These are phyloP conservation scores for Ceuthmochares aereus DNA, from an alignment of 2,113 vertebrate genomes.

Conservation along the genomic window DNA sequence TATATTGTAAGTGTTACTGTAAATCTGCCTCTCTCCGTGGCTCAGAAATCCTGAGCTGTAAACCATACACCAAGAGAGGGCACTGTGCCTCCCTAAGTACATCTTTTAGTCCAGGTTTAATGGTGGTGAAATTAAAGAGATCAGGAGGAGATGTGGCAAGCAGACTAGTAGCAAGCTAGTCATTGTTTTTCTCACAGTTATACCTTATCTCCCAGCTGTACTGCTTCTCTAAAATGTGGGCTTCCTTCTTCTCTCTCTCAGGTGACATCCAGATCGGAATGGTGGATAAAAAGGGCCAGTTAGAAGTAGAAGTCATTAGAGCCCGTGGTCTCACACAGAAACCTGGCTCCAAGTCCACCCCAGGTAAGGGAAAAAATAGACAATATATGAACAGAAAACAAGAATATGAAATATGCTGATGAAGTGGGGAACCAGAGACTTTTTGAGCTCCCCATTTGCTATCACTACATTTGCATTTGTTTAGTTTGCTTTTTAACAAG, in stretches of 20 bases:
- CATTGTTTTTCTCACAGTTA: not conserved
- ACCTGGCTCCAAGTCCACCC: conserved; percentile 95
- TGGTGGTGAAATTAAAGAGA: not conserved
- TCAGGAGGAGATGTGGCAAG: not conserved
- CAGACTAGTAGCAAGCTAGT: not conserved
- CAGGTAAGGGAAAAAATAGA: conserved; percentile 79
- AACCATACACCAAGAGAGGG: not conserved
- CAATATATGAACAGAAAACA: not conserved
- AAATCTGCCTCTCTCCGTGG: not conserved
- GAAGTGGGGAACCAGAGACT: not conserved
- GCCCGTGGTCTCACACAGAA: conserved; percentile 96
- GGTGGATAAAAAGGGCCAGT: conserved; percentile 96
- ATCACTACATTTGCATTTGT: not conserved
- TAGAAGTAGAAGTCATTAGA: conserved; percentile 98
- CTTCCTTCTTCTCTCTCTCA: conserved; percentile 52
- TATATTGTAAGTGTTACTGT: not conserved
- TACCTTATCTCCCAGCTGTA: fast-evolving
- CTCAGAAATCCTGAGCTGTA: not conserved
- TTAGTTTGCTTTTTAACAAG: not conserved
- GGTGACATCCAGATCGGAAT: conserved; percentile 98
- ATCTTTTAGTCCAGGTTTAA: not conserved
- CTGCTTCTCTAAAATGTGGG: not conserved
- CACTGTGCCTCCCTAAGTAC: not conserved
- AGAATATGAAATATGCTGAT: not conserved
- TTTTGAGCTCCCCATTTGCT: not conserved